Conservation (phyloP, 2,888 invertebrate genomes). For the Himalopsyche tibetana region DNA sequence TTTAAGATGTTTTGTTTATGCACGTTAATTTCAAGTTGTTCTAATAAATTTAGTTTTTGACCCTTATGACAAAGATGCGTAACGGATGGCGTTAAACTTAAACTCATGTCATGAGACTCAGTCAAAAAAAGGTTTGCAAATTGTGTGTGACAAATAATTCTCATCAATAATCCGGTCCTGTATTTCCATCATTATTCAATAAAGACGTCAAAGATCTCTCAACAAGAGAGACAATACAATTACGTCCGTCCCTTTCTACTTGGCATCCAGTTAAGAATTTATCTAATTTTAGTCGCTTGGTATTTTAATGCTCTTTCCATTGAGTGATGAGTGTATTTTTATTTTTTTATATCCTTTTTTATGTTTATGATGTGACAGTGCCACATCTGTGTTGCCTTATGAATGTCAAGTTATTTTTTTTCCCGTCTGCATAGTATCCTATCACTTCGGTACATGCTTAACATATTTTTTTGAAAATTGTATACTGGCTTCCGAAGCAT, state of each 20-base stretch:
- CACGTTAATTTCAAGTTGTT: too few relatives aligned
- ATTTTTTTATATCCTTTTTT: not conserved
- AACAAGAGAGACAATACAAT: slow-evolving; percentile 19
- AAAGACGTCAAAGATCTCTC: not conserved
- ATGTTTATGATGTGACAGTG: not conserved
- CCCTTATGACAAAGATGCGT: too few relatives aligned
- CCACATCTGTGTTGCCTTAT: not conserved
- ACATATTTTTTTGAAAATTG: not conserved
- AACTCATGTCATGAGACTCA: too few relatives aligned
- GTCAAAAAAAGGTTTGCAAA: too few relatives aligned
- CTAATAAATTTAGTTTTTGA: too few relatives aligned
- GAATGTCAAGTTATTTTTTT: slow-evolving; percentile 17
- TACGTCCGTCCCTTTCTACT: not conserved
- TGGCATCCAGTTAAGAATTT: not conserved
- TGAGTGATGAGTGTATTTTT: not conserved
- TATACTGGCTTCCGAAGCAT: not conserved
- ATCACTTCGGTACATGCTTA: not conserved
- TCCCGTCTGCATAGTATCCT: not conserved
- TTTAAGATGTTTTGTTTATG: too few relatives aligned
- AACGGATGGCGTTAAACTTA: too few relatives aligned
- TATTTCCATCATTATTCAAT: not conserved
- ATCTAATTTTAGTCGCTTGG: slow-evolving; percentile 5
- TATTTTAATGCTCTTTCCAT: slow-evolving; percentile 18
- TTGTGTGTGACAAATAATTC: too few relatives aligned
- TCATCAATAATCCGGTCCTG: not conserved